Conservation (phyloP, 2,797 vertebrate species). For the Clarias pachynema region DNA sequence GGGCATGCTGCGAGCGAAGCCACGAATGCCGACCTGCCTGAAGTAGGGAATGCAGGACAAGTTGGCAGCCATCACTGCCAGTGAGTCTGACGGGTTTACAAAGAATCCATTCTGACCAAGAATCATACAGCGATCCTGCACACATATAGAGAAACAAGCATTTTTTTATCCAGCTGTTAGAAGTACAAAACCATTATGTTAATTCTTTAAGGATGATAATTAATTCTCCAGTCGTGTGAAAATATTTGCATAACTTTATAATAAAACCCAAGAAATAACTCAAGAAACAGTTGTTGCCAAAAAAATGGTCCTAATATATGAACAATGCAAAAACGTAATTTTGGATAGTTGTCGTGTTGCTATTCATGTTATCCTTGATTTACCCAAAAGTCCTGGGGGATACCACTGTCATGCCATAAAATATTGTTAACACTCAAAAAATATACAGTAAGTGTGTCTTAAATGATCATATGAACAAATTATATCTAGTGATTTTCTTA, state of each 20-base stretch:
- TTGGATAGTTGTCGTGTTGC: not conserved
- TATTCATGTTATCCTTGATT: not conserved
- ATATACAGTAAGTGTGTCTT: not conserved
- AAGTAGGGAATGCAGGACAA: slow-evolving; percentile 93
- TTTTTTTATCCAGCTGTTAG: not conserved
- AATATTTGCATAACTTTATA: not conserved
- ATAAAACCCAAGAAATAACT: not conserved
- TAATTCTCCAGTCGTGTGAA: not conserved
- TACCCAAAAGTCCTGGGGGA: not conserved
- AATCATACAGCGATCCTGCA: slow-evolving; percentile 97
- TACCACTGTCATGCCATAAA: not conserved
- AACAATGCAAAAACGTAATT: not conserved
- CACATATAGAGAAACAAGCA: not conserved
- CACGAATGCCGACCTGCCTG: slow-evolving; percentile 86
- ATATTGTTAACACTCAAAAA: not conserved
- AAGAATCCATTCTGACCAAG: slow-evolving; percentile 96
- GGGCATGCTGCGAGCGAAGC: slow-evolving; percentile 95
- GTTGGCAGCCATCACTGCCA: slow-evolving; percentile 97
- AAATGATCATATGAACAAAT: not conserved
- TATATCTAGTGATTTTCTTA: not conserved
- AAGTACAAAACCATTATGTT: not conserved
- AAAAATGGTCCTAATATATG: not conserved
- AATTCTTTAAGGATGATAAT: not conserved
- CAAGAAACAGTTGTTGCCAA: not conserved
- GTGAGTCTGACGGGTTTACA: slow-evolving; percentile 92